These are phyloP conservation scores for Lepidonotus clava DNA, from an alignment of 2,888 invertebrate species.

Conservation along the genomic window DNA sequence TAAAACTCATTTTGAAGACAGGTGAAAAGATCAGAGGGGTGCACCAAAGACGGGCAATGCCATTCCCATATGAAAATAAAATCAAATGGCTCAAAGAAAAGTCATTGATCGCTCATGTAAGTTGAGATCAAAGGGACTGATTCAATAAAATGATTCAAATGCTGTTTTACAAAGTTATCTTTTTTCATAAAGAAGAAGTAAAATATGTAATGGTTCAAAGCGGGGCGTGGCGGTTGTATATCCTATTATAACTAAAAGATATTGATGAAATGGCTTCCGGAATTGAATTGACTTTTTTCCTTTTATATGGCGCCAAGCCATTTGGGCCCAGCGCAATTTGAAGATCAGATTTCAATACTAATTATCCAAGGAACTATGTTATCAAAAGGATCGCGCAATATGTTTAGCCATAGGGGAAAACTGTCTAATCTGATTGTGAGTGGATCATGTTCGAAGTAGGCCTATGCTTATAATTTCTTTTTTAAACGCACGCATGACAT, in stretches of 20 bases:
- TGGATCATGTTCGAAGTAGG: too few species aligned
- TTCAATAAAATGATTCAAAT: conserved; percentile 6
- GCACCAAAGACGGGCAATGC: neutral
- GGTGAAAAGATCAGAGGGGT: conserved; percentile 31
- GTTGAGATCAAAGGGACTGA: neutral
- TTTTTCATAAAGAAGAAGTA: neutral
- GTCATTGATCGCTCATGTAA: neutral
- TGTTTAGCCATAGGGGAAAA: neutral
- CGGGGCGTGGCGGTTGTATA: neutral
- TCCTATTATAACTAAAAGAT: neutral
- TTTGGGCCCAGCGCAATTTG: neutral
- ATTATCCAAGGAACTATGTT: too few species aligned
- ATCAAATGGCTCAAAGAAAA: neutral
- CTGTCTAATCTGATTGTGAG: conserved; percentile 1
- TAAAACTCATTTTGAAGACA: conserved; percentile 40
- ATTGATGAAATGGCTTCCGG: neutral
- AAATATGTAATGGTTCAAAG: conserved; percentile 13
- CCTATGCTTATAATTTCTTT: too few species aligned
- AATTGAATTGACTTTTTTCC: neutral
- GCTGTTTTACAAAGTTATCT: neutral
- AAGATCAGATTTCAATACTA: neutral
- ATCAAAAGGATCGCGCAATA: too few species aligned
- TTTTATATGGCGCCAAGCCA: neutral
- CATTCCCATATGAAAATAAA: conserved; percentile 18
- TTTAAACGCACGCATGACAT: too few species aligned